Evolutionary conservation across 2,888 invertebrate species (phyloP).

Genomic region (Sympetrum striolatum): DNA sequence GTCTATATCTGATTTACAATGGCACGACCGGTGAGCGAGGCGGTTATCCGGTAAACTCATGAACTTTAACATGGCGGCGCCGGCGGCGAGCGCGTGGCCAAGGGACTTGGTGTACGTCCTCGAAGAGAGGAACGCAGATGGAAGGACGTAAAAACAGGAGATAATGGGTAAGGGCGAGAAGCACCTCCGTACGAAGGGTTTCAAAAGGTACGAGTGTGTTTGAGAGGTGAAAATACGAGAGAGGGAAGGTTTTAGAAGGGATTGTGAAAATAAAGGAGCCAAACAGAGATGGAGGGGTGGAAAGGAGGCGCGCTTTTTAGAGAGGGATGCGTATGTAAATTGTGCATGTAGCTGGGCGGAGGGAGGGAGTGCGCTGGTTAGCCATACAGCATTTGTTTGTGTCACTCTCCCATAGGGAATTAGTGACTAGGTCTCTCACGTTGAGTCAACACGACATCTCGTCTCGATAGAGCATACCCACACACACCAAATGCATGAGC

Average conservation of each 20-base stretch:
- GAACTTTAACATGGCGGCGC: not conserved
- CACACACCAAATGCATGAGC: not conserved
- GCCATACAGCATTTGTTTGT: conserved; percentile 22
- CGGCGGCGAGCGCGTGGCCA: not conserved
- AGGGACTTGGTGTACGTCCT: not conserved
- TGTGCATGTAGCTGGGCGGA: not conserved
- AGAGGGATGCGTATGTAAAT: not conserved
- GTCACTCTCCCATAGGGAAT: conserved; percentile 14
- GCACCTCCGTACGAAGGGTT: not conserved
- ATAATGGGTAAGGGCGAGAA: not conserved
- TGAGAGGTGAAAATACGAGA: not conserved
- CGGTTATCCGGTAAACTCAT: not conserved
- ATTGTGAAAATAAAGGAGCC: not conserved
- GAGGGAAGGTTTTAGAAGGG: not conserved
- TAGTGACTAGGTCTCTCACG: not conserved
- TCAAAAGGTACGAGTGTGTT: not conserved
- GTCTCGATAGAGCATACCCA: not conserved
- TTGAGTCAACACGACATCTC: conserved; percentile 1
- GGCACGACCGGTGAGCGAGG: not conserved
- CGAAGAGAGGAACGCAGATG: not conserved
- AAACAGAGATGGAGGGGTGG: not conserved
- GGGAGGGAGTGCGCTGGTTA: not conserved
- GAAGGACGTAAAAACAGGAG: not conserved
- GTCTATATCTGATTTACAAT: not conserved
- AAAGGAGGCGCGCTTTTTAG: not conserved